Conservation (phyloP, 2,888 invertebrate genomes). For the Macaria notata region DNA sequence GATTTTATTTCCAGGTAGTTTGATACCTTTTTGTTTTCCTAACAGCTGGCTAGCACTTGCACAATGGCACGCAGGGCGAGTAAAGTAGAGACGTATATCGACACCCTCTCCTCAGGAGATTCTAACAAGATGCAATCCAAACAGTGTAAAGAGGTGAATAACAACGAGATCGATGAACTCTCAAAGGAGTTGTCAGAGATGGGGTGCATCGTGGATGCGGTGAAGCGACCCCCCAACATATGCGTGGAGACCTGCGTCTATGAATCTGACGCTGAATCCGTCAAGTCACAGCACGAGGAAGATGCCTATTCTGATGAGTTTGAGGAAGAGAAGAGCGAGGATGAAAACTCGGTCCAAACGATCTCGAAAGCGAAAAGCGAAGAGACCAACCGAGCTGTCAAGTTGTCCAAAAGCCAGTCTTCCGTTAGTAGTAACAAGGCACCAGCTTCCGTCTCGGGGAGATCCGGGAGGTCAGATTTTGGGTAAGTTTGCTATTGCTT, state of each 20-base stretch:
- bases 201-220: conserved; percentile 73
- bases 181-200: conserved; percentile 71
- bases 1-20: conserved; percentile 20
- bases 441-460: conserved; percentile 54
- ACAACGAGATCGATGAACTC: conserved; percentile 73
- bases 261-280: conserved; percentile 52
- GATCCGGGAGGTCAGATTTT: conserved; percentile 64
- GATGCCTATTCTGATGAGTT: conserved; percentile 74
- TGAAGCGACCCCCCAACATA: conserved; percentile 68
- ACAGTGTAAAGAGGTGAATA: conserved; percentile 73
- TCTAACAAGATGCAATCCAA: conserved; percentile 62
- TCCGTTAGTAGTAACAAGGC: conserved; percentile 52
- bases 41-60: conserved; percentile 57
- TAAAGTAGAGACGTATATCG: conserved; percentile 56
- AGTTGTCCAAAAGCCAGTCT: conserved; percentile 63
- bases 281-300: conserved; percentile 45
- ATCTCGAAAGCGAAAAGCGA: conserved; percentile 43
- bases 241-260: conserved; percentile 70
- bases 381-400: conserved; percentile 44
- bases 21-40: conserved; percentile 31
- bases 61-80: conserved; percentile 64
- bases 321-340: conserved; percentile 69
- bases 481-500: conserved; percentile 50
- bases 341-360: conserved; percentile 45
- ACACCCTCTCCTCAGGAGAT: conserved; percentile 66